A percentile compares a stretch with the other conserved stretches of the same genome.
Conservation (phyloP, 2,113 vertebrate genomes). For the Ictalurus furcatus region DNA sequence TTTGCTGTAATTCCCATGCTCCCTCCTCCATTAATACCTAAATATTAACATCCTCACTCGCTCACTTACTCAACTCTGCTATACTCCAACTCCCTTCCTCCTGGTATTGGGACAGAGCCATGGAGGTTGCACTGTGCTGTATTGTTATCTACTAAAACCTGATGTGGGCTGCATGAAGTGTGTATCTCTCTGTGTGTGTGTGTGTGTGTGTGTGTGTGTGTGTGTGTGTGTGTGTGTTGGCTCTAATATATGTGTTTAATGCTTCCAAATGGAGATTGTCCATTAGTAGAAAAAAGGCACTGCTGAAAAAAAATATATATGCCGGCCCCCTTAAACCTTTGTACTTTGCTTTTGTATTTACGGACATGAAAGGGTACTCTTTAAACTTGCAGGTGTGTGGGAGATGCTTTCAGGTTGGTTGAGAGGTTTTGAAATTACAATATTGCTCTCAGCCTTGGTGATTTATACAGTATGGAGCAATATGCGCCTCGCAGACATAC, state of each 20-base stretch:
- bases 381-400: constrained; percentile 15
- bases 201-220: background rate
- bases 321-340: background rate
- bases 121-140: background rate
- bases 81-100: background rate
- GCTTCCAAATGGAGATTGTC: background rate
- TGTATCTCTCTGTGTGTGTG: constrained; percentile 19
- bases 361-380: background rate
- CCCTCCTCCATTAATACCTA: background rate
- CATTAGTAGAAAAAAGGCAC: background rate
- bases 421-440: constrained; percentile 16
- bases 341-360: background rate
- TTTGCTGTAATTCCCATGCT: background rate
- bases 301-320: background rate
- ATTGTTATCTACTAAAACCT: background rate
- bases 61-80: background rate
- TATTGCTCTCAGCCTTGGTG: background rate
- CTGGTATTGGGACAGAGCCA: background rate
- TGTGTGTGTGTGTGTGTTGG: background rate
- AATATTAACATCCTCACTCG: background rate
- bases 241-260: background rate
- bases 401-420: constrained; percentile 17
- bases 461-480: background rate
- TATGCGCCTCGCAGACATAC: background rate
- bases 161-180: background rate